Evolutionary conservation across 2,113 vertebrate genomes (phyloP).

Genomic region (Prionailurus viverrinus): DNA sequence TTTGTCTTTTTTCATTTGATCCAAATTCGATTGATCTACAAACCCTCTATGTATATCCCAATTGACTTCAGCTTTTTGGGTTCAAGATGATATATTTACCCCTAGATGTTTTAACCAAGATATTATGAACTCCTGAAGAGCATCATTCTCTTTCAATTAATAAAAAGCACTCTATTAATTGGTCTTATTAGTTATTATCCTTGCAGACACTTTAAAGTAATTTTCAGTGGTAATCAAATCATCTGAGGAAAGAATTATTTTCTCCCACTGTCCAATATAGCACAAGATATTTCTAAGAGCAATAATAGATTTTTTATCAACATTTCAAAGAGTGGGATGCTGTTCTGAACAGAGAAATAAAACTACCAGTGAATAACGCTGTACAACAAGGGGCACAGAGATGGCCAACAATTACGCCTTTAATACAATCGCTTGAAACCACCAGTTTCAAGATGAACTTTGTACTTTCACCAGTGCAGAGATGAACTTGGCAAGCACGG

Average conservation of each 20-base stretch:
- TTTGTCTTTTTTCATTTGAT: background rate
- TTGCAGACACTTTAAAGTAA: background rate
- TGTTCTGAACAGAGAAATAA: background rate
- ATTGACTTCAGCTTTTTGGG: background rate
- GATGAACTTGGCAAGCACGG: too few species aligned
- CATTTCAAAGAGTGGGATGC: background rate
- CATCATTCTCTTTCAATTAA: background rate
- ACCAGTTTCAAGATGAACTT: background rate
- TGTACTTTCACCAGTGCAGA: too few species aligned
- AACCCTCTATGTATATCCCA: background rate
- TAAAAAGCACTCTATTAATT: background rate
- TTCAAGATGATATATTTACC: background rate
- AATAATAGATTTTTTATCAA: background rate
- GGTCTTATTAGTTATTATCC: background rate
- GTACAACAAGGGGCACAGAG: accelerated
- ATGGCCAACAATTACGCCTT: background rate
- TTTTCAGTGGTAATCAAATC: background rate
- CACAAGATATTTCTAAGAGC: background rate
- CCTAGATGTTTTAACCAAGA: background rate
- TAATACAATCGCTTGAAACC: background rate
- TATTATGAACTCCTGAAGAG: background rate
- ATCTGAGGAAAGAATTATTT: background rate
- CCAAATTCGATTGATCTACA: background rate
- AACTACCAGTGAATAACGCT: background rate
- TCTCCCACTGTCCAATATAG: background rate